A percentile compares a stretch with the other conserved stretches of the same genome.
phyloP scores from a whole-genome alignment of 2,888 invertebrate genomes.

The Drosophila diplacantha region DNA sequence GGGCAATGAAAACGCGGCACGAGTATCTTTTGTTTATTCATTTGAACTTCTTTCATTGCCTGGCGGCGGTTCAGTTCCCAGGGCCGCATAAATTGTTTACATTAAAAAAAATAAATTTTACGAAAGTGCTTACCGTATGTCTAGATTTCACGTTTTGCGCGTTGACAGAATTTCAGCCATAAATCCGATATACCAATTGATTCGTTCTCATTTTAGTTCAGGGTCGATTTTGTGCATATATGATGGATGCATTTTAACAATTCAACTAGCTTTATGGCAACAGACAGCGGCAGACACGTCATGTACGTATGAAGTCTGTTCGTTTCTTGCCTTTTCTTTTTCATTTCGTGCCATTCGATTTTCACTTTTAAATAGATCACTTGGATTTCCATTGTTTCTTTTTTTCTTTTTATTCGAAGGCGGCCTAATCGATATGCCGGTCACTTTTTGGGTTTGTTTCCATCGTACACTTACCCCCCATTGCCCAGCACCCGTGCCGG shows the following conservation, averaged over 20 bases:
- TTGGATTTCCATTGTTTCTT: conserved; percentile 19
- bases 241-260: conserved; percentile 20
- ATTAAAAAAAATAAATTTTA: background rate
- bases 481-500: conserved; percentile 8
- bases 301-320: background rate
- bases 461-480: conserved; percentile 10
- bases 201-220: conserved; percentile 23
- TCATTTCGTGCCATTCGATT: conserved; percentile 13
- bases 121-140: background rate
- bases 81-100: conserved; percentile 13
- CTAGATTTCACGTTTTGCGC: background rate
- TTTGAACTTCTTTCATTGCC: conserved; percentile 12
- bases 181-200: conserved; percentile 16
- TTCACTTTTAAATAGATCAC: conserved; percentile 18
- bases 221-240: conserved; percentile 17
- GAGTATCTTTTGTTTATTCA: conserved; percentile 15
- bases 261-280: conserved; percentile 4
- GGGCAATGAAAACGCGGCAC: conserved; percentile 17
- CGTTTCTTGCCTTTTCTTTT: background rate
- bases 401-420: conserved; percentile 4
- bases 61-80: conserved; percentile 5
- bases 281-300: background rate
- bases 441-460: conserved; percentile 20
- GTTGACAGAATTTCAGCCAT: conserved; percentile 17
- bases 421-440: conserved; percentile 32